phyloP scores from a whole-genome alignment of 2,888 invertebrate species.

The Aplocera efformata region DNA sequence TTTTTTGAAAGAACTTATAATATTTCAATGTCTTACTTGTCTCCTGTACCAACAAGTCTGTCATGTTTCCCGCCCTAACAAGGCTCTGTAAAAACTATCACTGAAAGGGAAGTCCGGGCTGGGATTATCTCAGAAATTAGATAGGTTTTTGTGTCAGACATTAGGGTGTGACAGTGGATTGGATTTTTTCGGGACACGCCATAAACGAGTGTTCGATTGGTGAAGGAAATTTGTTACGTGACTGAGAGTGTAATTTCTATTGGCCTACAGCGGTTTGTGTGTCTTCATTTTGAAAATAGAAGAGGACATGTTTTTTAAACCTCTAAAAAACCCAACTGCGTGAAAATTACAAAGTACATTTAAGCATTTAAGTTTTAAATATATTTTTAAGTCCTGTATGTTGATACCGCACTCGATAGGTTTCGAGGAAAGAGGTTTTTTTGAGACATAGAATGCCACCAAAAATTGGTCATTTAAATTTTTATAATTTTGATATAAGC shows the following conservation, averaged over 20 bases:
- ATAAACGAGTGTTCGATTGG: slow-evolving; percentile 19
- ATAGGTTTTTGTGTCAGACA: slow-evolving; percentile 52
- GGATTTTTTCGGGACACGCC: slow-evolving; percentile 38
- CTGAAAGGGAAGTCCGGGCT: slow-evolving; percentile 38
- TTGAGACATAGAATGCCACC: too few species aligned
- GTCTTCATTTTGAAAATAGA: neutral
- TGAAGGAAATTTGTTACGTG: slow-evolving; percentile 9
- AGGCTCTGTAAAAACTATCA: slow-evolving; percentile 37
- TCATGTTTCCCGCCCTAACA: slow-evolving; percentile 39
- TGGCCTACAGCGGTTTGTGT: neutral
- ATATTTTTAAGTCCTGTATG: too few species aligned
- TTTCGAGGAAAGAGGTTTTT: too few species aligned
- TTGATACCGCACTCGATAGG: too few species aligned
- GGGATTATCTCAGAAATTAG: slow-evolving; percentile 54
- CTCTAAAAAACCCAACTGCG: too few species aligned
- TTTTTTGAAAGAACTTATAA: too few species aligned
- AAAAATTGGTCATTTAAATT: too few species aligned
- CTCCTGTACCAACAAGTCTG: slow-evolving; percentile 5
- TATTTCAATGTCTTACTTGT: slow-evolving; percentile 9
- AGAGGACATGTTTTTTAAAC: too few species aligned
- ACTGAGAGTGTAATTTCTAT: slow-evolving; percentile 6
- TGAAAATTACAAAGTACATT: too few species aligned
- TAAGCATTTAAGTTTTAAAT: too few species aligned
- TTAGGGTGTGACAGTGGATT: slow-evolving; percentile 47
- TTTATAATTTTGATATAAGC: too few species aligned